A percentile compares a stretch with the other conserved stretches of the same genome.
Conservation (phyloP, 2,797 vertebrate genomes). For the Meriones psammophilus region DNA sequence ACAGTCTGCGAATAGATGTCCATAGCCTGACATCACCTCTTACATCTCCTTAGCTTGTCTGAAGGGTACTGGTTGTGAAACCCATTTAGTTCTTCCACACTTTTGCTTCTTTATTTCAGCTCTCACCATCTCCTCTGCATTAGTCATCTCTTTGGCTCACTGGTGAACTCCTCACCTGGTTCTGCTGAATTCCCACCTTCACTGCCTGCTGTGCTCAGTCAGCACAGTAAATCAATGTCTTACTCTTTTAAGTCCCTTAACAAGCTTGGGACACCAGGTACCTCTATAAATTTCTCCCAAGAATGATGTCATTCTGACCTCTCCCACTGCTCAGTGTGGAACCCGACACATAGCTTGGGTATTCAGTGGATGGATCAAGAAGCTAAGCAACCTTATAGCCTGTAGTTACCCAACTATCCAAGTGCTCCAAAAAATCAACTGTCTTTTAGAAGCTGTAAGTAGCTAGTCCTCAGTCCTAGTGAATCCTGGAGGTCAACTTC, state of each 20-base stretch:
- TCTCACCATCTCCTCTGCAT: background rate
- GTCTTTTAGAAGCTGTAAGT: background rate
- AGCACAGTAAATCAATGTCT: background rate
- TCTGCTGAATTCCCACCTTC: background rate
- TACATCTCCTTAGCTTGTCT: background rate
- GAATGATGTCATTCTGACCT: background rate
- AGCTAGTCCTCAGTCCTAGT: background rate
- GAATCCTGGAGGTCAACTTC: background rate
- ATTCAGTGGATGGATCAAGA: background rate
- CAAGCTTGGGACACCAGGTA: rapidly evolving
- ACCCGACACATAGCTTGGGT: background rate
- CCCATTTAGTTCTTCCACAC: background rate
- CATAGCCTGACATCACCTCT: background rate
- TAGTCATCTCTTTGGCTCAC: background rate
- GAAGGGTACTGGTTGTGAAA: background rate
- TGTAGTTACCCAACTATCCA: rapidly evolving
- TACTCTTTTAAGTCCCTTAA: background rate
- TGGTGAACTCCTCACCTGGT: background rate
- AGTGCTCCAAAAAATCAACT: background rate
- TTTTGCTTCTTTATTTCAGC: background rate
- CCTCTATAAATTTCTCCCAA: background rate
- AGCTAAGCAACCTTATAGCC: background rate
- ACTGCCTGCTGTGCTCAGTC: background rate
- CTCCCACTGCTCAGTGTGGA: background rate
- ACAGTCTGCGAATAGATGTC: background rate